Evolutionary conservation across 2,797 vertebrate species (phyloP).

Genomic region (Sarcophilus harrisii): DNA sequence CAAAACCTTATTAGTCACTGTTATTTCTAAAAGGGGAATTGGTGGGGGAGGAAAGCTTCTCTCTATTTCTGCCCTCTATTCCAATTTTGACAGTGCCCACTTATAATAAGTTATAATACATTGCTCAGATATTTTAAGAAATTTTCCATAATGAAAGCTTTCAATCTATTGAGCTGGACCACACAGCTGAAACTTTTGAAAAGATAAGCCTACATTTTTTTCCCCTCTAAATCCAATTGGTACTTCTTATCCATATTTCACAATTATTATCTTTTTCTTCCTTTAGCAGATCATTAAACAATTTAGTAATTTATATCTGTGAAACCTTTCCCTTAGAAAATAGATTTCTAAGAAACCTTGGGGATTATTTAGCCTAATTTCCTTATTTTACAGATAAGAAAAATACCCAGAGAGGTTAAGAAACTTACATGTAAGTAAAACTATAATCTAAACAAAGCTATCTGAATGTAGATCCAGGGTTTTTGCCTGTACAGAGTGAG

Average conservation of each 20-base stretch:
- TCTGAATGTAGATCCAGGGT: neutral
- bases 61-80: conserved; percentile 6
- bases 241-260: neutral
- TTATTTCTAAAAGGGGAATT: conserved; percentile 47
- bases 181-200: conserved; percentile 9
- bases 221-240: neutral
- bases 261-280: conserved; percentile 30
- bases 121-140: conserved; percentile 17
- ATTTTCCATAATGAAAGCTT: conserved; percentile 17
- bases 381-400: neutral
- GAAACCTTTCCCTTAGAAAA: conserved; percentile 41
- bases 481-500: neutral
- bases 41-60: neutral
- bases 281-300: conserved; percentile 12
- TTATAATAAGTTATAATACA: conserved; percentile 44
- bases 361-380: neutral
- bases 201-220: neutral
- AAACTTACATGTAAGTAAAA: neutral
- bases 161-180: neutral
- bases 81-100: neutral
- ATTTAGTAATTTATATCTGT: conserved; percentile 33
- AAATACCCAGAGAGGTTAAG: neutral
- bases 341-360: neutral
- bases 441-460: neutral
- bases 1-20: conserved; percentile 9